Percentiles rank a stretch among this genome's conserved stretches.
These are phyloP conservation scores for Megaceryle torquata DNA, from an alignment of 2,113 vertebrate genomes.

Conservation along the genomic window DNA sequence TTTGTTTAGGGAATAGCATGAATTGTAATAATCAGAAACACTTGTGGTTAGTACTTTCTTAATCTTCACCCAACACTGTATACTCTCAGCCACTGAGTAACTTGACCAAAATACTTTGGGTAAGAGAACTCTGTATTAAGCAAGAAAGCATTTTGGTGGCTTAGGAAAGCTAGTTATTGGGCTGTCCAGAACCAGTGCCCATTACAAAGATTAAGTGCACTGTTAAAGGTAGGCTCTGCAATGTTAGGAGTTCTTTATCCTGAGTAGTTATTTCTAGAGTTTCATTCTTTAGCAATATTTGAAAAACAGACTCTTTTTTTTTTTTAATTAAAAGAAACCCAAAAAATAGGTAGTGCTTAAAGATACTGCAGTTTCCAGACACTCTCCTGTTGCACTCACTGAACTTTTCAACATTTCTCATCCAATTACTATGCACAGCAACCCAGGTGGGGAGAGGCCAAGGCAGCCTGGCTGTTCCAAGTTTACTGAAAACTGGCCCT, in stretches of 20 bases:
- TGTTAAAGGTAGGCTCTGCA: background rate
- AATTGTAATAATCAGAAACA: background rate
- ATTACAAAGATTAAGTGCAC: background rate
- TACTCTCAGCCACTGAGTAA: background rate
- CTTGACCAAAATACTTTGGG: background rate
- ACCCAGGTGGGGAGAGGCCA: background rate
- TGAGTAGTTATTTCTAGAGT: background rate
- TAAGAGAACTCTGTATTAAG: background rate
- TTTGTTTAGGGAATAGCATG: background rate
- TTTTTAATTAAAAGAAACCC: background rate
- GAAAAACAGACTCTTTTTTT: background rate
- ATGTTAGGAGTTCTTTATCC: background rate
- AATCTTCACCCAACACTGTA: background rate
- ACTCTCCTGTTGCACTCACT: background rate
- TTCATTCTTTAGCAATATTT: background rate
- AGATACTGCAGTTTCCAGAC: background rate
- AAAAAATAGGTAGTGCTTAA: background rate
- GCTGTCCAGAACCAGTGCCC: background rate
- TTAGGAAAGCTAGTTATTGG: background rate
- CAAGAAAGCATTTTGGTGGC: background rate
- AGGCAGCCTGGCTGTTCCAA: background rate
- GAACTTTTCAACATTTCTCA: constrained; percentile 3
- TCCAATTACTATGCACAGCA: background rate
- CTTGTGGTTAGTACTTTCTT: background rate
- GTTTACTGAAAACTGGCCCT: background rate